Conservation (phyloP, 1,140 invertebrate genomes). For the Wasmannia auropunctata region DNA sequence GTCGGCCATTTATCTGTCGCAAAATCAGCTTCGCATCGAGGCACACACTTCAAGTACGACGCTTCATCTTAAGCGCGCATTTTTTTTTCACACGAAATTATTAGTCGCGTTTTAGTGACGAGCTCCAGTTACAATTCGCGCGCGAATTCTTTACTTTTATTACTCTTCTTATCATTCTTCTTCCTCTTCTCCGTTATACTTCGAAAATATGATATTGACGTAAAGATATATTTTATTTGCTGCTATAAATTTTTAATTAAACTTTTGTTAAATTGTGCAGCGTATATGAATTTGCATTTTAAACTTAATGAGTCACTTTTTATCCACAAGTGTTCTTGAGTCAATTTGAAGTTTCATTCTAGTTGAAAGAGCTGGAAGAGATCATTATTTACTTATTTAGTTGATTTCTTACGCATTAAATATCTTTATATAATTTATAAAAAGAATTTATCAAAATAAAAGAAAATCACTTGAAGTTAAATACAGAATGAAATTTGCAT, state of each 20-base stretch:
- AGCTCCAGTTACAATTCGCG: not conserved
- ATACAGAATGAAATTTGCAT: not conserved
- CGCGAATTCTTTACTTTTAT: not conserved
- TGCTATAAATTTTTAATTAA: constrained; percentile 13
- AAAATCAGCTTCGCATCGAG: constrained; percentile 25
- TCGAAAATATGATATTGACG: not conserved
- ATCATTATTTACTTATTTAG: not conserved
- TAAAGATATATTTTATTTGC: not conserved
- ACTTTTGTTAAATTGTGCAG: too few species aligned
- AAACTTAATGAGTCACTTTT: not conserved
- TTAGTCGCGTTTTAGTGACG: not conserved
- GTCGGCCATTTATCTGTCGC: not conserved
- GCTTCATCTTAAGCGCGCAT: not conserved
- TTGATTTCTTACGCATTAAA: not conserved
- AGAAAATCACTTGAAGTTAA: not conserved
- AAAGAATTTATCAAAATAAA: not conserved
- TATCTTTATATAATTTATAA: not conserved
- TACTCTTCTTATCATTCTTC: not conserved
- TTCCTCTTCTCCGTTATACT: not conserved
- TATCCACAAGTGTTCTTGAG: not conserved
- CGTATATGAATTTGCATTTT: not conserved
- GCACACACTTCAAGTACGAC: not conserved
- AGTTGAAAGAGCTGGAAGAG: not conserved
- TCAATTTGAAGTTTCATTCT: not conserved
- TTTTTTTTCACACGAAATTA: not conserved